Evolutionary conservation across 2,888 invertebrate genomes (phyloP).

Genomic region (Scelioninae gen. 1): DNA sequence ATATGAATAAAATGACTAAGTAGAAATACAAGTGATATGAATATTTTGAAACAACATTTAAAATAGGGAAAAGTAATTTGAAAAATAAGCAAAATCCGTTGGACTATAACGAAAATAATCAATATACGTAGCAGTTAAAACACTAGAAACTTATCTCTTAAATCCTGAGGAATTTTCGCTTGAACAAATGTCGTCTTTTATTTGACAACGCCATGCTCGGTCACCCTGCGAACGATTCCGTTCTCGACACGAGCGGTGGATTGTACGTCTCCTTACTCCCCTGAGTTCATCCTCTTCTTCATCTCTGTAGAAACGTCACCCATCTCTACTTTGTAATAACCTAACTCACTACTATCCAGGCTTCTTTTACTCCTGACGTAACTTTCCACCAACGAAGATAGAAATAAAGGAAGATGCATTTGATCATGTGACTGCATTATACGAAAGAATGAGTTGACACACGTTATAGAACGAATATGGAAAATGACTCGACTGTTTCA

Average conservation of each 20-base stretch:
- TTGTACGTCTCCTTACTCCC: constrained; percentile 35
- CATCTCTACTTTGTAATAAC: constrained; percentile 31
- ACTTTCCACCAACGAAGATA: constrained; percentile 18
- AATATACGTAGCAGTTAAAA: constrained; percentile 24
- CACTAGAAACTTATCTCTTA: constrained; percentile 38
- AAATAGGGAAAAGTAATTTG: background rate
- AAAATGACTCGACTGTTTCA: constrained; percentile 17
- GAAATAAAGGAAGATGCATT: constrained; percentile 13
- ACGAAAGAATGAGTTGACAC: constrained; percentile 27
- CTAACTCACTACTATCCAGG: constrained; percentile 27
- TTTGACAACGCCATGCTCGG: constrained; percentile 51
- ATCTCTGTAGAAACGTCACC: constrained; percentile 18
- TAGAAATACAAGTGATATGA: no score
- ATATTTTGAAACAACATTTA: no score
- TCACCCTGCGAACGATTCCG: constrained; percentile 44
- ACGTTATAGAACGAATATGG: constrained; percentile 7
- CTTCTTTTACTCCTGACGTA: constrained; percentile 27
- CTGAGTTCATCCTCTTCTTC: background rate
- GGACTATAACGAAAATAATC: constrained; percentile 18
- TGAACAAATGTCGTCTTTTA: constrained; percentile 55
- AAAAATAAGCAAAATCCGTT: background rate
- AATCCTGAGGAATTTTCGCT: constrained; percentile 43
- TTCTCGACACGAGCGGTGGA: constrained; percentile 44
- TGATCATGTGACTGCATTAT: constrained; percentile 21
- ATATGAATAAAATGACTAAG: no score